Evolutionary conservation across 1,140 invertebrate species (phyloP).

Genomic region (Bombus fervidus): DNA sequence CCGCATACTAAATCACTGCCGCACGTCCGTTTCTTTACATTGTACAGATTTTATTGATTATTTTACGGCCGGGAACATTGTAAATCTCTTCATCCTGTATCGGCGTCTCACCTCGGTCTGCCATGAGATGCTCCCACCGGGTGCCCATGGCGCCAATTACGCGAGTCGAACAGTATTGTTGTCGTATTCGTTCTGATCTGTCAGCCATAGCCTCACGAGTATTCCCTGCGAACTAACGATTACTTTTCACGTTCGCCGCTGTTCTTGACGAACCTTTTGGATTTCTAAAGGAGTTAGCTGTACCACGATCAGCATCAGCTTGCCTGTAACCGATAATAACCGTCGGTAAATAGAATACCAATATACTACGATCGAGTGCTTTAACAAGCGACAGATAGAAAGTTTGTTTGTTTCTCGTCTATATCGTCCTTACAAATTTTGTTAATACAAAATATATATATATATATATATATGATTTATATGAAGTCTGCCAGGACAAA

Average conservation of each 20-base stretch:
- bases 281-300: background rate
- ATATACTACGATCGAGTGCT: background rate
- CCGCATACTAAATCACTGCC: constrained; percentile 78
- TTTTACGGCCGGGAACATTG: constrained; percentile 81
- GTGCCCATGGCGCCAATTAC: constrained; percentile 75
- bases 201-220: background rate
- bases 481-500: background rate
- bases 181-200: constrained; percentile 46
- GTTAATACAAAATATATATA: too few relatives aligned
- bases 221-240: background rate
- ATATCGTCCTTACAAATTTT: too few relatives aligned
- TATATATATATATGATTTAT: too few relatives aligned
- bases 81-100: constrained; percentile 81
- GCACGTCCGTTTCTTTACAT: constrained; percentile 82
- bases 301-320: background rate
- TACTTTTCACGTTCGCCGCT: background rate
- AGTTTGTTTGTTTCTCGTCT: background rate
- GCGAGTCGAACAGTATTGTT: constrained; percentile 68
- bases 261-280: background rate
- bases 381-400: background rate
- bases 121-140: constrained; percentile 66
- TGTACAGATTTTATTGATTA: constrained; percentile 82
- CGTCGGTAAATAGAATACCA: background rate
- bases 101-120: constrained; percentile 69
- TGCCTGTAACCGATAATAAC: background rate